Evolutionary conservation across 2,797 vertebrate genomes (phyloP), one percentile per base, ranked within the genome.

Genomic region (Capromys pilorides): DNA sequence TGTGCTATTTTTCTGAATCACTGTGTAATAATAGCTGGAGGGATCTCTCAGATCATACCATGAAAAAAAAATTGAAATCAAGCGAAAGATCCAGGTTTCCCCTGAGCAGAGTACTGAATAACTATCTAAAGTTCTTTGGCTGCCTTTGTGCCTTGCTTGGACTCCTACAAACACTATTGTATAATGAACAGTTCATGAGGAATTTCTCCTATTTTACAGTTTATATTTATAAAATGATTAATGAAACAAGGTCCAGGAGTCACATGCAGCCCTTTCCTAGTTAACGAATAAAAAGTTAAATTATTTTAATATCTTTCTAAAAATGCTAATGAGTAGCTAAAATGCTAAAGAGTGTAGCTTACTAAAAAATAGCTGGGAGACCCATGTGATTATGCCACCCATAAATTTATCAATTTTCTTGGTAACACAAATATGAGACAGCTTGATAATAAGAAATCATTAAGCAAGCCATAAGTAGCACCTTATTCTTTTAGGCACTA

Each of bases 401-500:
- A 93, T 18, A 62, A 96, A n/a, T 73, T 84, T 95, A 96, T 82
- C 91, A 94, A 91, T 0, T 84, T 81, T 80, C 62, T 57, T 90
- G 84, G 93, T 86, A 94, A 75, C 87, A 86, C 93, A 88, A 78
- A 95, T 94, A 28, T n/a, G 41, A 36, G 89, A 62, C 92, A 13
- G 10, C 12, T 1, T 67, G 39, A 75, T 66, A 87, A 94, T 3
- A 73, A 90, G 64, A 94, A 96, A 94, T 93, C n/a, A 92, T 45
- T 94, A 95, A 79, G 84, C 4, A 75, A 18, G 66, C 39, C 51
- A 2, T 87, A 96, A 93, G 13, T 96, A 85, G n/a, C 19, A 57
- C 18, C 51, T 84, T 22, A 28, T 83, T 96, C 18, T 96, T 94
- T 96, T 59, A 96, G 82, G 87, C 97, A 86, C 51, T 64, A 94